Base-by-base conservation (phyloP, 2,113 vertebrate genomes). In the Vulpes lagopus region DNA sequence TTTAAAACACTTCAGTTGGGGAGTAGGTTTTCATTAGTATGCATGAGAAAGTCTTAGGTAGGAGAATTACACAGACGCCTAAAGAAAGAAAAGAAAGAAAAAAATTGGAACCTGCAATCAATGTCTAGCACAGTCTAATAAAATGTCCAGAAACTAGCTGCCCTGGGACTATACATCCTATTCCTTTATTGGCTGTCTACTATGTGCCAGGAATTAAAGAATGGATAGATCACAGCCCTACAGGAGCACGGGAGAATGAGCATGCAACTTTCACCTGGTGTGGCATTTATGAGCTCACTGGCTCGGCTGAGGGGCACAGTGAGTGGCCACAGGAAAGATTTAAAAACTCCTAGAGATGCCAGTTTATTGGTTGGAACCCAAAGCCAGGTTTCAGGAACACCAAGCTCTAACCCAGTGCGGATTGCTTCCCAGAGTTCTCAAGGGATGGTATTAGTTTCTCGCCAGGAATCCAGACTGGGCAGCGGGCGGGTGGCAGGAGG, bases 51-150 rank as follows among this genome's bases (percentile, higher is more conserved):
- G 23, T 60, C 30, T 95, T 79, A 86, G 85, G 62, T 89, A 69
- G 67, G 67, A 69, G 67, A 69, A 69, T 35, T 35, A 83, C 51
- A 89, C 16, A 65, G 5, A 69, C n/a, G 30, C 38, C 43, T 30
- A 92, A 69, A 88, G 25, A 94, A 92, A 85, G 84, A 38, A 93
- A 62, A 84, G 23, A 95, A 93, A 87, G 87, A 67, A 78, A 71
- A 55, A 4, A 55, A n/a, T 78, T 73, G 32, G 89, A 95, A 67
- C 16, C 51, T 27, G 23, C 17, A 53, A 59, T 88, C n/a, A 49
- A 67, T 53, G 25, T 95, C 69, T 76, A 69, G 17, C 51, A 60
- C 22, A 49, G 87, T 64, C 38, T 53, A 65, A 62, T 20, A 71
- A 35, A 82, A 55, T 30, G n/a, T 32, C 67, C 73, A 22, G 38